Percentiles rank a stretch among this genome's conserved stretches.
Conservation (phyloP, 2,797 vertebrate genomes). For the Odontamblyopus lacepedii region DNA sequence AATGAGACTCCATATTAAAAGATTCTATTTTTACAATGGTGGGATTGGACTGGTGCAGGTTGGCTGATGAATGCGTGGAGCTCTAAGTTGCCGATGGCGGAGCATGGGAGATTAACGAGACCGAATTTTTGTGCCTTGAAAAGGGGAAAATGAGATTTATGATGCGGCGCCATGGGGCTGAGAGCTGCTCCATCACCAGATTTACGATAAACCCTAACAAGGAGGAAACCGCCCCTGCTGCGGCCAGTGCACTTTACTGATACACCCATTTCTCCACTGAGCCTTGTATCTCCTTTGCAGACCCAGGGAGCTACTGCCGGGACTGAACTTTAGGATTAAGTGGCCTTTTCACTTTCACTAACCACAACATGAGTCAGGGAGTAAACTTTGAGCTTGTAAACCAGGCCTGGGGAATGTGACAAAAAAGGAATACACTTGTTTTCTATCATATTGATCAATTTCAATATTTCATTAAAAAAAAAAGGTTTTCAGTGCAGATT, state of each 20-base stretch:
- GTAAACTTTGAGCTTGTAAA: slow-evolving; percentile 11
- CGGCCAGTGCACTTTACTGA: slow-evolving; percentile 69
- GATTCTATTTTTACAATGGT: slow-evolving; percentile 24
- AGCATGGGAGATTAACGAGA: slow-evolving; percentile 81
- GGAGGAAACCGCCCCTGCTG: slow-evolving; percentile 76
- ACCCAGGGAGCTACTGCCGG: slow-evolving; percentile 37
- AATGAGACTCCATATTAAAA: slow-evolving; percentile 29
- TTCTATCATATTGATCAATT: too few species aligned
- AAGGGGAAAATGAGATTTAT: slow-evolving; percentile 83
- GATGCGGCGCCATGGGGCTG: slow-evolving; percentile 71
- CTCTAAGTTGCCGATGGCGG: slow-evolving; percentile 78
- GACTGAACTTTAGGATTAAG: slow-evolving; percentile 41
- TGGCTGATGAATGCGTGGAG: slow-evolving; percentile 77
- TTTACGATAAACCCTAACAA: slow-evolving; percentile 83
- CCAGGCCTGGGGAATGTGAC: too few species aligned
- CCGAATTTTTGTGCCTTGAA: slow-evolving; percentile 74
- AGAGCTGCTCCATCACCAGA: slow-evolving; percentile 83
- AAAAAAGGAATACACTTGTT: too few species aligned
- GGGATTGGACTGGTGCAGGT: slow-evolving; percentile 64
- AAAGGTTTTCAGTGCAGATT: too few species aligned
- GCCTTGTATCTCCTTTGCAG: slow-evolving; percentile 36
- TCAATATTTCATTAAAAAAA: too few species aligned
- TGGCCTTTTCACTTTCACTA: slow-evolving; percentile 43
- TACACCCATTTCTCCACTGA: slow-evolving; percentile 65
- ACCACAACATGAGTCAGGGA: slow-evolving; percentile 48